phyloP scores from a whole-genome alignment of 2,797 vertebrate species.

The Sebastes itinus region DNA sequence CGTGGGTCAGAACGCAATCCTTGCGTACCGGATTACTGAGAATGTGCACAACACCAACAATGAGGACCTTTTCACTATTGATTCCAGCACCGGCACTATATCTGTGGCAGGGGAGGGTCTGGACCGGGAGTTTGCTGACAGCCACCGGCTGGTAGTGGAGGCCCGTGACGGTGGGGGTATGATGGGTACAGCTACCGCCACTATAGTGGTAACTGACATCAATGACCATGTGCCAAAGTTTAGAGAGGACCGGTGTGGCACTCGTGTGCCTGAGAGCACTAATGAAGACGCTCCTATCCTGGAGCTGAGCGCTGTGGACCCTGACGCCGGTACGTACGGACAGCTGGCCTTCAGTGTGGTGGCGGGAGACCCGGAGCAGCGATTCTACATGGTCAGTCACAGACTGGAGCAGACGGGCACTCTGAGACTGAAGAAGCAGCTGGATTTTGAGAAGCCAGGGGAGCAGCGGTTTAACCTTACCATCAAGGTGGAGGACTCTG shows the following conservation, averaged over 20 bases:
- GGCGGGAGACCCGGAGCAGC: constrained; percentile 86
- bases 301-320: constrained; percentile 84
- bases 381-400: constrained; percentile 87
- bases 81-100: constrained; percentile 85
- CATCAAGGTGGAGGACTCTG: constrained; percentile 86
- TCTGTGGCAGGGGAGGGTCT: constrained; percentile 81
- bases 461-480: constrained; percentile 90
- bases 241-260: constrained; percentile 78
- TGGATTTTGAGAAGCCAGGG: constrained; percentile 88
- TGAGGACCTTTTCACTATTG: constrained; percentile 84
- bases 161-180: constrained; percentile 90
- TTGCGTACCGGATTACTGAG: constrained; percentile 85
- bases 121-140: constrained; percentile 85
- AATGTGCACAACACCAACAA: constrained; percentile 71
- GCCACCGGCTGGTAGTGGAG: constrained; percentile 85
- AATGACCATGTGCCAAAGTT: constrained; percentile 90
- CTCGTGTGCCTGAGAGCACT: constrained; percentile 81
- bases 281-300: constrained; percentile 80
- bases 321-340: constrained; percentile 82
- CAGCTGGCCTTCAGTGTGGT: constrained; percentile 86
- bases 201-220: constrained; percentile 83
- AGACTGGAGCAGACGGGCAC: constrained; percentile 81
- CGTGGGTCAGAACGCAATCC: constrained; percentile 88
- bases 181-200: constrained; percentile 86
- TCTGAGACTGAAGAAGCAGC: constrained; percentile 82